Conservation (phyloP, 2,113 vertebrate genomes). For the Spea bombifrons region DNA sequence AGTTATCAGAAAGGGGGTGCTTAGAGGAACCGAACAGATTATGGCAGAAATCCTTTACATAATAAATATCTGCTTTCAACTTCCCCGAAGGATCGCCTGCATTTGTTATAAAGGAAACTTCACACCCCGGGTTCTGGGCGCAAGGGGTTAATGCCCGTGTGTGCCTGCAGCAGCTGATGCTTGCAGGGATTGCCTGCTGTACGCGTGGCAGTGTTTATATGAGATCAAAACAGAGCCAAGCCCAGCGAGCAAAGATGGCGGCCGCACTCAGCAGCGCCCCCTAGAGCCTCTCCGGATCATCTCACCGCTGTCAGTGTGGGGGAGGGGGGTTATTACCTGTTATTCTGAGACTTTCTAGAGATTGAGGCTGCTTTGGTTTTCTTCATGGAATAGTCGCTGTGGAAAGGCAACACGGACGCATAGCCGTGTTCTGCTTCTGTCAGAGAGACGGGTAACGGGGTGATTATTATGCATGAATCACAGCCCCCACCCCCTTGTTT, state of each 20-base stretch:
- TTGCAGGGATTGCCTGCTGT: constrained; percentile 67
- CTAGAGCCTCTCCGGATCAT: constrained; percentile 43
- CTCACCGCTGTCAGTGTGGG: background rate
- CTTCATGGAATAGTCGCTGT: constrained; percentile 88
- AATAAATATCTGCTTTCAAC: too few relatives aligned
- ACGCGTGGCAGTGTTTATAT: constrained; percentile 92
- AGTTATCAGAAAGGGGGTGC: too few relatives aligned
- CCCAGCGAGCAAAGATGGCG: constrained; percentile 74
- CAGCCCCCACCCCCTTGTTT: background rate
- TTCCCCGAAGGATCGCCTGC: too few relatives aligned
- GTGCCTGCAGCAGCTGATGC: background rate
- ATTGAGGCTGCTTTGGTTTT: constrained; percentile 88
- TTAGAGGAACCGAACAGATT: too few relatives aligned
- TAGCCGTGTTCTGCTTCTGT: constrained; percentile 98
- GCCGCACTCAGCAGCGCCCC: constrained; percentile 50
- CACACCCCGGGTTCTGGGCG: constrained; percentile 15
- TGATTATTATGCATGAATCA: background rate
- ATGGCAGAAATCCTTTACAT: too few relatives aligned
- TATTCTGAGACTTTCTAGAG: constrained; percentile 88
- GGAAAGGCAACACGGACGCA: constrained; percentile 92
- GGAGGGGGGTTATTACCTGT: constrained; percentile 76
- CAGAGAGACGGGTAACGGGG: background rate
- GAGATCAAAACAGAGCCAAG: constrained; percentile 79
- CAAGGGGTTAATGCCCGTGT: background rate
- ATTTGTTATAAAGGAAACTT: too few relatives aligned